Evolutionary conservation across 2,113 vertebrate species (phyloP), one percentile per base, ranked within the genome.

Genomic region (Notarius lentiginosus): DNA sequence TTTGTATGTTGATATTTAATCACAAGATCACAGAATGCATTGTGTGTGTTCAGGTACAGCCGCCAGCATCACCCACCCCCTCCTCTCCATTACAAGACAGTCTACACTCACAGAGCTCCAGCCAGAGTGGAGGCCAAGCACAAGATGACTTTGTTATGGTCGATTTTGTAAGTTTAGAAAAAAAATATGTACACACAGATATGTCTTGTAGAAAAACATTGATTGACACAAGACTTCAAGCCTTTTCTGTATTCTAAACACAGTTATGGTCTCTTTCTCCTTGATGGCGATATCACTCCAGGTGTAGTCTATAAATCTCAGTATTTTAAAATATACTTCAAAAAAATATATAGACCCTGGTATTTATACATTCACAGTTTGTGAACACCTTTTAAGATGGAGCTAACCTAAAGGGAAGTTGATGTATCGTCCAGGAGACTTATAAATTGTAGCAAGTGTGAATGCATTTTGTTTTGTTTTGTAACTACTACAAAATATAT

Each of bases 121-220:
- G 96, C 15, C 95, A 95, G 8, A 95, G 95, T 87, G 97, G 93
- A 0, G 96, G 96, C 56, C 96, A 95, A 81, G 90, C 94, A 30
- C 97, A 98, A 0, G 98, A 99, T 0, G 98, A 99, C 94, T 99
- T 99, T 12, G 98, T 99, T 86, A 98, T 99, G 97, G 93, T 99
- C 0, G 97, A 99, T 92, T 98, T 99, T 86, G 98, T 99, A 95
- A 94, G 98, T 95, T 17, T 58, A 30, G 41, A 56, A 7, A 30
- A 27, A 17, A 55, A 0, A 2, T 77, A 41, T 41, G 41, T 41
- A 73, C 70, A 47, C 30, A 18, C 7, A 1, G 12, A 10, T 30
- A 14, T 30, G 11, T 27, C 65, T 65, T 65, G 24, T 65, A 65
- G 66, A 70, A 34, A 70, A 2, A 15, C 27, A 30, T 30, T 30